A percentile compares a stretch with the other conserved stretches of the same genome.
These are phyloP conservation scores for Ceratina japonica DNA, from an alignment of 1,140 invertebrate genomes.

Conservation along the genomic window DNA sequence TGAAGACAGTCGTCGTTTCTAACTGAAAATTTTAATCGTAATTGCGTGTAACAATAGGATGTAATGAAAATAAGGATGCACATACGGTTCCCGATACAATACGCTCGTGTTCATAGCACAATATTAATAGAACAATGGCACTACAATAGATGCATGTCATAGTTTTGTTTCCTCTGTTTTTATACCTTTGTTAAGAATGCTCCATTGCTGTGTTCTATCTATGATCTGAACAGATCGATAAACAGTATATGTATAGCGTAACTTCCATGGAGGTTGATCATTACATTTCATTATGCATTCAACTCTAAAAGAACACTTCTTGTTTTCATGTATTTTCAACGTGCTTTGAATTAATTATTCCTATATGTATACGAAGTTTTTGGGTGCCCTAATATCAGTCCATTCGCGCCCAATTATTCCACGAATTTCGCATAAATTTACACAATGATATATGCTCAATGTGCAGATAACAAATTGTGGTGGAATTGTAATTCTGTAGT, in stretches of 20 bases:
- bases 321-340: not conserved
- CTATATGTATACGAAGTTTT: not conserved
- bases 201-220: not conserved
- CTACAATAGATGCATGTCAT: not conserved
- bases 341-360: too few relatives aligned
- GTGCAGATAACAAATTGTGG: too few relatives aligned
- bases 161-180: slow-evolving; percentile 20
- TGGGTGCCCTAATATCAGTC: not conserved
- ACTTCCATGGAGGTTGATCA: slow-evolving; percentile 3
- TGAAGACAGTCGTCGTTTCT: not conserved
- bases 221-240: slow-evolving; percentile 36
- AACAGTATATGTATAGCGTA: not conserved
- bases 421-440: too few relatives aligned
- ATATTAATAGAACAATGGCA: slow-evolving; percentile 21
- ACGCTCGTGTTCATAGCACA: too few relatives aligned
- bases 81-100: not conserved
- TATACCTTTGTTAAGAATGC: slow-evolving; percentile 21
- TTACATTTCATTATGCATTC: not conserved
- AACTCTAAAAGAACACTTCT: not conserved
- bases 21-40: not conserved
- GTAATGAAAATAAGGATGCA: not conserved
- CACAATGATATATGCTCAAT: too few relatives aligned
- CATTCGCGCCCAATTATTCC: too few relatives aligned
- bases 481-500: too few relatives aligned
- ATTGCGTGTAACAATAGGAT: not conserved